Evolutionary conservation across 2,888 invertebrate species (phyloP).

Genomic region (Steinernema carpocapsae): DNA sequence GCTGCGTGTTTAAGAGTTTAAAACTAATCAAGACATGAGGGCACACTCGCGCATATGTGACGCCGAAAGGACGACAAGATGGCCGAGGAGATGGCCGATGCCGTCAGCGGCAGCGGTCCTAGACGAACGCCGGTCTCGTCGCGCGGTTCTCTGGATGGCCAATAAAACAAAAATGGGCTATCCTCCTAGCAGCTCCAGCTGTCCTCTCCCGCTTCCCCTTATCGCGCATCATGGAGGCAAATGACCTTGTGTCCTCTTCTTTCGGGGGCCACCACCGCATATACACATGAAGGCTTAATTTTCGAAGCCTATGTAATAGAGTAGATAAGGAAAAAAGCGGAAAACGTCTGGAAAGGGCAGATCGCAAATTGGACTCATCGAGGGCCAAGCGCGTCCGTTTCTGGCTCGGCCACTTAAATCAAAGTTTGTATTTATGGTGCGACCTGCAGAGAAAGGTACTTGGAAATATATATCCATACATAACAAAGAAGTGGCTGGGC

Average conservation of each 20-base stretch:
- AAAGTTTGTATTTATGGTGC: not conserved
- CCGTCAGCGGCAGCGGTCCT: not conserved
- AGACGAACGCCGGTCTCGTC: slow-evolving; percentile 35
- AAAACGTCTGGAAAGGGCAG: slow-evolving; percentile 21
- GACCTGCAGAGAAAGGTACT: not conserved
- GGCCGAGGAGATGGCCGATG: slow-evolving; percentile 6
- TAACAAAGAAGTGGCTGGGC: not conserved
- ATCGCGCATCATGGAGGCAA: slow-evolving; percentile 29
- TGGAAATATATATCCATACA: not conserved
- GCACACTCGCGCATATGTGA: slow-evolving; percentile 14
- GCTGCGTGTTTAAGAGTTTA: slow-evolving; percentile 27
- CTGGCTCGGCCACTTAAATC: not conserved
- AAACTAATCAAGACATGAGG: slow-evolving; percentile 34
- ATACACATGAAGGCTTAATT: slow-evolving; percentile 27
- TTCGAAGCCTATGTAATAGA: slow-evolving; percentile 4
- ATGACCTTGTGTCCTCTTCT: slow-evolving; percentile 29
- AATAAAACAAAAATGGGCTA: slow-evolving; percentile 35
- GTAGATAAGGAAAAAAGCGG: not conserved
- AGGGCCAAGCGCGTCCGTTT: not conserved
- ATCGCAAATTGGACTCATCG: slow-evolving; percentile 3
- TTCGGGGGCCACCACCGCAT: slow-evolving; percentile 6
- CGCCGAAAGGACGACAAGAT: slow-evolving; percentile 22
- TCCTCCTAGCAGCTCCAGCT: slow-evolving; percentile 31
- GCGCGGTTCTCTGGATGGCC: slow-evolving; percentile 35
- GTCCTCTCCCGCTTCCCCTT: slow-evolving; percentile 29